Evolutionary conservation across 2,888 invertebrate genomes (phyloP), one percentile per base, ranked within the genome.

Genomic region (Aproaerema taeniolella): DNA sequence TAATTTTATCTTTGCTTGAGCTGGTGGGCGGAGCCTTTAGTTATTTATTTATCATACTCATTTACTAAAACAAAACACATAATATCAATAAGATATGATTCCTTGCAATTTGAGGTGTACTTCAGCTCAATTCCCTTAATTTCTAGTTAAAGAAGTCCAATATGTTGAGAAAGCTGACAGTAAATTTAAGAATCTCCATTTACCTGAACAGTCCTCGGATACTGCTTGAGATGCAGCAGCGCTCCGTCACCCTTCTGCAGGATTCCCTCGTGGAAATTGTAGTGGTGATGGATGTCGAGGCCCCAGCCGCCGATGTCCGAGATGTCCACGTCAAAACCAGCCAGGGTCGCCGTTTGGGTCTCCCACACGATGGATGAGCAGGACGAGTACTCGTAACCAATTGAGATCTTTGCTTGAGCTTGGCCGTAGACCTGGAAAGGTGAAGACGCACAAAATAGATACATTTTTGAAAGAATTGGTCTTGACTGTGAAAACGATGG

Each of bases 231-330:
- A 75, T 98, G 97, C 24, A 98, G 88, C 30, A 97, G 94, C 1
- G 96, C 95, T 39, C 99, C 99, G 67, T 98, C 97, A 26, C 99
- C 99, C 72, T 98, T 98, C 75, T 99, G 98, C 31, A 99, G 87
- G 47, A 99, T 98, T 13, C 96, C 98, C 88, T 99, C 98, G 67
- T 98, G 96, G 89, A 97, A 97, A 76, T 99, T 99, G 80, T 98
- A 98, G 74, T 97, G 96, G 78, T 99, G 99, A 80, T 99, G 98
- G 48, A 98, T 96, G 71, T 99, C 96, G 39, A 99, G 86, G 36
- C 98, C 97, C 98, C 98, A 99, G 32, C 97, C 97, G 1, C 98
- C 98, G 39, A 98, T 95, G 69, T 98, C 97, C 0, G 98, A 97
- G 49, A 98, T 97, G 62, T 96, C 96, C 35, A 98, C 96, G 74